Conservation (phyloP, 2,113 vertebrate species). For the Pyxicephalus adspersus region DNA sequence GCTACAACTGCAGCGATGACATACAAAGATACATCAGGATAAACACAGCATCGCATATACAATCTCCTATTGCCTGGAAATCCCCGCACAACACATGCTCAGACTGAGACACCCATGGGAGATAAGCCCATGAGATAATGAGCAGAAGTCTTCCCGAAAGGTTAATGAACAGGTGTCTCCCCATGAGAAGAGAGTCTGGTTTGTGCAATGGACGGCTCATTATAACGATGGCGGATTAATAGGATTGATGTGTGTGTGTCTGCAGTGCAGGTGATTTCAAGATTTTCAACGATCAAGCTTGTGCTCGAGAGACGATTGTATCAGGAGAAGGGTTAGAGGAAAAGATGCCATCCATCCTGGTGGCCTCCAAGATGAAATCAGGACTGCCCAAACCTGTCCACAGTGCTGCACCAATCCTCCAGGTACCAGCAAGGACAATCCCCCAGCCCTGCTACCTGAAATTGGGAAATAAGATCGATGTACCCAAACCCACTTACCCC, state of each 20-base stretch:
- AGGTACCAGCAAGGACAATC: conserved; percentile 78
- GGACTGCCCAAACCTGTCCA: conserved; percentile 95
- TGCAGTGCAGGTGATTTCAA: neutral
- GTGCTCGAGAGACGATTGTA: conserved; percentile 59
- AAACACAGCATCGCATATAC: too few species aligned
- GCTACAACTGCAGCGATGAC: neutral
- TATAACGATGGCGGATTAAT: conserved; percentile 21
- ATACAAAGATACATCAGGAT: too few species aligned
- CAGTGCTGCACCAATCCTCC: conserved; percentile 90
- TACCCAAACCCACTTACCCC: conserved; percentile 75
- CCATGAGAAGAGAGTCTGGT: neutral
- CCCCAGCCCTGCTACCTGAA: conserved; percentile 84
- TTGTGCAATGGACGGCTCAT: conserved; percentile 7
- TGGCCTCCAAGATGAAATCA: conserved; percentile 96
- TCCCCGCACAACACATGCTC: conserved; percentile 65
- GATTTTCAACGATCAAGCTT: neutral
- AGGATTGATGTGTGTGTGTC: neutral
- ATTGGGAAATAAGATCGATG: conserved; percentile 80
- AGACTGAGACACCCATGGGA: conserved; percentile 60
- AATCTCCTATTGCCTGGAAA: too few species aligned
- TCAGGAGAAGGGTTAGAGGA: conserved; percentile 73
- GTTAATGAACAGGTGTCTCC: conserved; percentile 60
- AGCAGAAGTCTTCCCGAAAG: conserved; percentile 64
- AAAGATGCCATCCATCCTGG: conserved; percentile 96
- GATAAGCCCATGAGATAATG: conserved; percentile 72